phyloP scores from a whole-genome alignment of 2,888 invertebrate species.

The Athalia cordata region DNA sequence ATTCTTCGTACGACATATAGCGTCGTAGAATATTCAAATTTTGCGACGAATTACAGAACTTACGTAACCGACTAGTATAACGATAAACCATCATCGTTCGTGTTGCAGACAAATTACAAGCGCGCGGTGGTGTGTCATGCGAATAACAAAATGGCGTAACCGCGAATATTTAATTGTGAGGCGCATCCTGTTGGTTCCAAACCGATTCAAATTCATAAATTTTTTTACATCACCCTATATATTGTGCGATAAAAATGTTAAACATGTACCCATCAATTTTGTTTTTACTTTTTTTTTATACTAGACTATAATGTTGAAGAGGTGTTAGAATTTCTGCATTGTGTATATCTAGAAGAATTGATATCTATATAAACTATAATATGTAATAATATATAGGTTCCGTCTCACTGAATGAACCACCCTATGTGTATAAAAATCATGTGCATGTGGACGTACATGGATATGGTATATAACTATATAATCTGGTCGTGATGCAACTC shows the following conservation, averaged over 20 bases:
- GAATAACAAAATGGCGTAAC: constrained; percentile 9
- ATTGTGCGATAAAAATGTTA: no score
- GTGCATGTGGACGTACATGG: background rate
- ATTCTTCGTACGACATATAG: background rate
- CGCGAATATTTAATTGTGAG: background rate
- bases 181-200: background rate
- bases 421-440: background rate
- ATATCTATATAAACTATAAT: background rate
- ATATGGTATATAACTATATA: background rate
- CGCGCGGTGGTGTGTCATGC: background rate
- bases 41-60: constrained; percentile 10
- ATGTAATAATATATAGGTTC: no score
- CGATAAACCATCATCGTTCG: background rate
- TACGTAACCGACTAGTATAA: constrained; percentile 19
- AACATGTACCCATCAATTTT: no score
- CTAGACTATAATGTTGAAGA: no score
- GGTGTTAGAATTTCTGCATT: background rate
- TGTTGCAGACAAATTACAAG: background rate
- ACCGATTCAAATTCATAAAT: background rate
- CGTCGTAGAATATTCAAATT: constrained; percentile 26
- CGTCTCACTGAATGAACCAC: no score
- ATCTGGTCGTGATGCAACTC: constrained; percentile 34
- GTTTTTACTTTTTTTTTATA: no score
- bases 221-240: no score
- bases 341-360: background rate